Evolutionary conservation across 1,140 invertebrate species (phyloP).

Genomic region (Vanessa atalanta): DNA sequence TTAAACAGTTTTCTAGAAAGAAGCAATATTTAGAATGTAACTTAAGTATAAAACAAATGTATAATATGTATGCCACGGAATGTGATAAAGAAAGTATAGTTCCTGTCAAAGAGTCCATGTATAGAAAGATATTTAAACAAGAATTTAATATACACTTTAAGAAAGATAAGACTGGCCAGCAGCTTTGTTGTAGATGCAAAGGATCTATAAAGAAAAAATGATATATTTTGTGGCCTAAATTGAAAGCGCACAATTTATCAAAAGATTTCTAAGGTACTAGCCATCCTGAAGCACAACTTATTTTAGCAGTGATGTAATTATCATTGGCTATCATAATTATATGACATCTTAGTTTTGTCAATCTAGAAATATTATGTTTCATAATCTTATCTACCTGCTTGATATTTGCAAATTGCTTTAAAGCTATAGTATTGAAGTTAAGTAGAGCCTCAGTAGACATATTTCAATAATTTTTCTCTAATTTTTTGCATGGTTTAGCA

Average conservation of each 20-base stretch:
- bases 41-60: constrained; percentile 78
- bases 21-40: constrained; percentile 73
- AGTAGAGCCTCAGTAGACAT: too few relatives aligned
- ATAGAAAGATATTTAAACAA: constrained; percentile 76
- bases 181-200: constrained; percentile 68
- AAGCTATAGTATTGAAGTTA: too few relatives aligned
- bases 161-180: constrained; percentile 62
- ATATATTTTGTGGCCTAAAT: neutral
- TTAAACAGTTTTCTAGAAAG: constrained; percentile 70
- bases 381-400: too few relatives aligned
- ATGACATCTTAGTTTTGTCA: too few relatives aligned
- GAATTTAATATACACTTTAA: constrained; percentile 79
- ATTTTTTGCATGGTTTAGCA: too few relatives aligned
- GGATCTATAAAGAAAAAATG: constrained; percentile 63
- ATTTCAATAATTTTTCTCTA: too few relatives aligned
- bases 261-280: neutral
- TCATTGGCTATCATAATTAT: too few relatives aligned
- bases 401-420: too few relatives aligned
- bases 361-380: too few relatives aligned
- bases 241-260: neutral
- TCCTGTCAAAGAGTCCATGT: constrained; percentile 77
- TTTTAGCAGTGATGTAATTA: too few relatives aligned
- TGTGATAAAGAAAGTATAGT: constrained; percentile 60
- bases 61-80: constrained; percentile 69
- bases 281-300: neutral